Base-by-base conservation (phyloP, 2,113 vertebrate species). In the Pachyramphus minor region DNA sequence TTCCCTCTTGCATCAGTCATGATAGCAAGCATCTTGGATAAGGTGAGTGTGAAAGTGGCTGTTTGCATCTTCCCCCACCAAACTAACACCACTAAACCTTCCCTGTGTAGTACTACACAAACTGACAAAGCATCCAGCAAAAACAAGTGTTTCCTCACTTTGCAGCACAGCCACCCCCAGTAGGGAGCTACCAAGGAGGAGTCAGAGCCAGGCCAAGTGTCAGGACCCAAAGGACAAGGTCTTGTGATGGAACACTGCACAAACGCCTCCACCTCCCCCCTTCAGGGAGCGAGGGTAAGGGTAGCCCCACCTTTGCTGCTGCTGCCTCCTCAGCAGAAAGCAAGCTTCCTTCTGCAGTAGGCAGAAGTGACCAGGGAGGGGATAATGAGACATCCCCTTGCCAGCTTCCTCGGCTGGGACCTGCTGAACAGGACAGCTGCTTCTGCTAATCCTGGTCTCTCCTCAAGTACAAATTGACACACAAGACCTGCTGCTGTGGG, bases 211-310 rank as follows among this genome's bases (percentile, higher is more conserved):
- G 22, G 30, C 22, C 30, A 55, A 41, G 35, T 11, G 8, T 14
- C 33, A 64, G 27, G 23, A 33, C n/a, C 9, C 33, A 33, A n/a
- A 52, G 37, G 25, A 52, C 31, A 28, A 49, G 4, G 25, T 47
- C 30, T 28, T 31, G 17, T 4, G 1, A 8, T 11, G 22, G 30
- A 47, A 25, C 53, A 52, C 25, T 37, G 15, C 12, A 28, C 9
- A 8, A 13, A 3, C 0, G 0, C 2, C 2, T 8, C 2, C 19
- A 14, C 4, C 12, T 39, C 45, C 28, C 37, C 17, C 39, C 13
- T 37, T 0, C 25, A 4, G 12, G 8, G 22, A 72, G 5, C 0
- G 1, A 47, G 17, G 18, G 8, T n/a, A 44, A 75, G 19, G 21
- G 16, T 4, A 35, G 11, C 11, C 21, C 27, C 4, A 45, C 24